Conservation (phyloP, 2,888 invertebrate genomes). For the Tenodera sinensis region DNA sequence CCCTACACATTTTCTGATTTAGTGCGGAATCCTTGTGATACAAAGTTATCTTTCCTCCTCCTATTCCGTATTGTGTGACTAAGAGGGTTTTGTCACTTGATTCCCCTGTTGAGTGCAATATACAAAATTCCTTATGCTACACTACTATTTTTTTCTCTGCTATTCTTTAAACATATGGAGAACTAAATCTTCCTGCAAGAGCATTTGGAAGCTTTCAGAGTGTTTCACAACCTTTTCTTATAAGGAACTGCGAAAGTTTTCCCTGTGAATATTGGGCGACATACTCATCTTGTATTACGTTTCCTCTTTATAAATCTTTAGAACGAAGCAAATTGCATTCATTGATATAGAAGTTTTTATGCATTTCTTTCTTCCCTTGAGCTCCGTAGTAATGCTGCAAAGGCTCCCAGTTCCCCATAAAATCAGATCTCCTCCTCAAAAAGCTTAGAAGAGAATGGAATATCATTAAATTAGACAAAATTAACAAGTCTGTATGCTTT, state of each 20-base stretch:
- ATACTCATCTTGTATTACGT: too few relatives aligned
- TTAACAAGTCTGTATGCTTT: too few relatives aligned
- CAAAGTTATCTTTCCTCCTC: background rate
- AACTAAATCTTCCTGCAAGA: background rate
- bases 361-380: too few relatives aligned
- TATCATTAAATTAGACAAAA: too few relatives aligned
- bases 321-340: too few relatives aligned
- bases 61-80: background rate
- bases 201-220: background rate
- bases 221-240: background rate
- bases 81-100: constrained; percentile 1
- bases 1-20: background rate
- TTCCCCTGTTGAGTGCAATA: background rate
- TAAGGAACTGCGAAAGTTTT: background rate
- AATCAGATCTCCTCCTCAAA: too few relatives aligned
- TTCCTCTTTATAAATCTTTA: too few relatives aligned
- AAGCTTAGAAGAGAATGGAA: too few relatives aligned
- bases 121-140: background rate
- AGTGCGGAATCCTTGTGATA: background rate
- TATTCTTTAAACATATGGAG: background rate
- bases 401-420: too few relatives aligned
- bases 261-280: background rate
- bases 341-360: too few relatives aligned
- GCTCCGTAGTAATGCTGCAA: too few relatives aligned
- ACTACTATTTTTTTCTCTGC: background rate